phyloP scores from a whole-genome alignment of 2,113 vertebrate genomes.

The Oryzias woworae region DNA sequence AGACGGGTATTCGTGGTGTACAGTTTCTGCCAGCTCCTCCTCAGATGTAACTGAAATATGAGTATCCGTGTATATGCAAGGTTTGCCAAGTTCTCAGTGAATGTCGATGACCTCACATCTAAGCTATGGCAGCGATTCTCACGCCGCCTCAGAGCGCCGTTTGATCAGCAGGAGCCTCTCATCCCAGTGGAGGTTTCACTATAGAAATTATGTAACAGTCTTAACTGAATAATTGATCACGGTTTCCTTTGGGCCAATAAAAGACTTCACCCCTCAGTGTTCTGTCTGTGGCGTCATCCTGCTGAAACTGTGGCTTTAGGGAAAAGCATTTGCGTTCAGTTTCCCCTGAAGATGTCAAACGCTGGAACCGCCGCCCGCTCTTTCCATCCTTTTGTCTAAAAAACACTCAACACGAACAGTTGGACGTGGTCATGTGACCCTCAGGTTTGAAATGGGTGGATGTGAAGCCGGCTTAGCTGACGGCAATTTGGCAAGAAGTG shows the following conservation, averaged over 20 bases:
- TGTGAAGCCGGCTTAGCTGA: too few species aligned
- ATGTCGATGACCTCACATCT: slow-evolving; percentile 40
- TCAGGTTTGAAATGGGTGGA: too few species aligned
- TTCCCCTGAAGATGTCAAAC: neutral
- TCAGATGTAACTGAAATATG: slow-evolving; percentile 17
- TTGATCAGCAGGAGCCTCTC: slow-evolving; percentile 6
- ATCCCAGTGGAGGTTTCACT: slow-evolving; percentile 20
- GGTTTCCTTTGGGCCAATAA: slow-evolving; percentile 56
- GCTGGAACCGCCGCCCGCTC: too few species aligned
- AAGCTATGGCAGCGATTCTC: slow-evolving; percentile 59
- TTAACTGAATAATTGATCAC: slow-evolving; percentile 60
- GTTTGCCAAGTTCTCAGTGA: slow-evolving; percentile 37
- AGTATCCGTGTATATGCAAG: slow-evolving; percentile 10
- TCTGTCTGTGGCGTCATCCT: slow-evolving; percentile 1
- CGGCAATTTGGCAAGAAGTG: too few species aligned
- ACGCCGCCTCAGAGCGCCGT: slow-evolving; percentile 7
- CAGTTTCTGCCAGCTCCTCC: slow-evolving; percentile 58
- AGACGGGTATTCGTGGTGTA: slow-evolving; percentile 73
- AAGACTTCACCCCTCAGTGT: slow-evolving; percentile 45
- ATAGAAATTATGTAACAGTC: slow-evolving; percentile 48
- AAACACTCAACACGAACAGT: too few species aligned
- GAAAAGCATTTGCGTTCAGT: too few species aligned
- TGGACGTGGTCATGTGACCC: too few species aligned
- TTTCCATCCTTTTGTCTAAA: too few species aligned
- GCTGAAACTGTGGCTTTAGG: too few species aligned